These are phyloP conservation scores for Leptobrachium leishanense DNA, from an alignment of 2,113 vertebrate species.

Conservation along the genomic window DNA sequence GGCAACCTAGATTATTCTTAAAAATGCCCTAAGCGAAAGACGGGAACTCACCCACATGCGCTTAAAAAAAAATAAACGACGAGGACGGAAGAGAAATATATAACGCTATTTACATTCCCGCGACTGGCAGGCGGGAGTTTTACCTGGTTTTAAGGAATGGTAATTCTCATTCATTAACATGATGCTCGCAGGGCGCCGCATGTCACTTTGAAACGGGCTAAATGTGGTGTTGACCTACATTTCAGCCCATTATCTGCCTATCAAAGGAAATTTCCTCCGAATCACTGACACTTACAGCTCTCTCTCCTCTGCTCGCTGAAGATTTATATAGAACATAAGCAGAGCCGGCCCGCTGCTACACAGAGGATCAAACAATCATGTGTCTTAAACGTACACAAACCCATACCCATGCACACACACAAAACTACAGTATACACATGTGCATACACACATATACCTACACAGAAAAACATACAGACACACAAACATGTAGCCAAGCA, in stretches of 20 bases:
- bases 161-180: constrained; percentile 25
- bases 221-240: constrained; percentile 43
- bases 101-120: constrained; percentile 22
- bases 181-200: background rate
- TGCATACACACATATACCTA: no score
- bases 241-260: constrained; percentile 6
- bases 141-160: constrained; percentile 10
- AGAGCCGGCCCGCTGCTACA: background rate
- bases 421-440: no score
- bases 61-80: background rate
- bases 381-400: background rate
- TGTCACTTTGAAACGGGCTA: background rate
- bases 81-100: background rate
- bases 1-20: constrained; percentile 39
- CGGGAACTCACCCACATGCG: constrained; percentile 31
- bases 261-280: background rate
- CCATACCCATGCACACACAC: no score
- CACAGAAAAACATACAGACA: no score
- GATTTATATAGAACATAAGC: no score
- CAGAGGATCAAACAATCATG: background rate
- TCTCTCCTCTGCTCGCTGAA: background rate
- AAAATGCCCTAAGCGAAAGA: constrained; percentile 38
- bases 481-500: no score
- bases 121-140: constrained; percentile 1
- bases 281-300: background rate